Evolutionary conservation across 2,797 vertebrate genomes (phyloP).

Genomic region (Anolis apletophallus): DNA sequence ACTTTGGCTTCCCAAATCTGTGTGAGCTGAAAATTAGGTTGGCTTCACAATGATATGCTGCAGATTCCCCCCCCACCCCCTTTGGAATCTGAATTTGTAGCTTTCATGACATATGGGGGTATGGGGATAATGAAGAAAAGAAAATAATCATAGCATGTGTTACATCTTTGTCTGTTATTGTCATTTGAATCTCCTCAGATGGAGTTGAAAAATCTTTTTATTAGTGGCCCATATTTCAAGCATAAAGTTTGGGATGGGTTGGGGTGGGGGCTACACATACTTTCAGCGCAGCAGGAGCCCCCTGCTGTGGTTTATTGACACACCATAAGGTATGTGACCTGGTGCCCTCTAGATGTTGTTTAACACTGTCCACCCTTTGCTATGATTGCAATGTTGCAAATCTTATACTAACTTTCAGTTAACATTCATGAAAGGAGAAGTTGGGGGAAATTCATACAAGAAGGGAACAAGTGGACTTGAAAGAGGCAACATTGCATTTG

Average conservation of each 20-base stretch:
- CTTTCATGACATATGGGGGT: not conserved
- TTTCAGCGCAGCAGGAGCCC: not conserved
- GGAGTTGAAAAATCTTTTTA: no score
- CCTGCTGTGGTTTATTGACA: not conserved
- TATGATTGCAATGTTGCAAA: not conserved
- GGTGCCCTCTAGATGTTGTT: no score
- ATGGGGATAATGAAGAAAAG: not conserved
- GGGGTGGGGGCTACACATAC: not conserved
- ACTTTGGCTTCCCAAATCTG: not conserved
- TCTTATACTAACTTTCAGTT: not conserved
- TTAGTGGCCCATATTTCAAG: not conserved
- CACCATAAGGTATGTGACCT: no score
- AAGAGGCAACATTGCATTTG: not conserved
- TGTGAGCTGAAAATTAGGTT: slow-evolving; percentile 15
- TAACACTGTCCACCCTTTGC: not conserved
- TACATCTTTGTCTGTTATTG: not conserved
- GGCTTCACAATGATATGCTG: not conserved
- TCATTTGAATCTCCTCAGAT: not conserved
- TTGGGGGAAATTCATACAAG: not conserved
- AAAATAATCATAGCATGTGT: slow-evolving; percentile 1
- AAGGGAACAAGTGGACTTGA: not conserved
- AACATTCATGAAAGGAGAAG: not conserved
- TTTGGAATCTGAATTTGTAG: not conserved
- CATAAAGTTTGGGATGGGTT: not conserved
- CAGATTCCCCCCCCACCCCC: not conserved